Conservation (phyloP, 2,888 invertebrate species). For the Bellardia bayeri region DNA sequence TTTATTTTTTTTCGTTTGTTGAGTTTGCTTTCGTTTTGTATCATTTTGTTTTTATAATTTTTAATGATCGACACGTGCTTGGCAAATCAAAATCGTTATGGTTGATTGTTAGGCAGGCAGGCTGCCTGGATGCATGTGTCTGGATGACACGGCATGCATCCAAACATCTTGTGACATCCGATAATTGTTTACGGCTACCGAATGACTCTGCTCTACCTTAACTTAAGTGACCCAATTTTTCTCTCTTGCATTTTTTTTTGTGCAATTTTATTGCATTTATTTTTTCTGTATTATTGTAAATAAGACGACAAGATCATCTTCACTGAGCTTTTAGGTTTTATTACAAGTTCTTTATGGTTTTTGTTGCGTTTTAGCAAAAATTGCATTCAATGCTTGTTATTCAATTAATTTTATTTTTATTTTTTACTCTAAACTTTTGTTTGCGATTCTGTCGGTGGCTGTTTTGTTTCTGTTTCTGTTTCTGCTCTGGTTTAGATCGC, state of each 20-base stretch:
- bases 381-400: constrained; percentile 72
- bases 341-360: constrained; percentile 20
- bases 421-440: constrained; percentile 25
- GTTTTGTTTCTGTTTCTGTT: constrained; percentile 7
- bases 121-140: constrained; percentile 24
- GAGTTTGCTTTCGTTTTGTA: constrained; percentile 46
- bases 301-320: constrained; percentile 66
- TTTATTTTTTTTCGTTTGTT: background rate
- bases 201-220: constrained; percentile 43
- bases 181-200: constrained; percentile 46
- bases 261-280: constrained; percentile 48
- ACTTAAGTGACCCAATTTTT: constrained; percentile 66
- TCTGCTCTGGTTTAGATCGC: constrained; percentile 39
- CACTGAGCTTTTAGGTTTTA: constrained; percentile 55
- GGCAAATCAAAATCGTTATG: constrained; percentile 69
- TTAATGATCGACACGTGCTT: constrained; percentile 72
- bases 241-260: constrained; percentile 25
- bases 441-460: background rate
- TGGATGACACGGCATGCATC: constrained; percentile 46
- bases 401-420: constrained; percentile 68
- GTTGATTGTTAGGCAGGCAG: constrained; percentile 6
- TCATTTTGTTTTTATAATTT: constrained; percentile 55
- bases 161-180: constrained; percentile 55
- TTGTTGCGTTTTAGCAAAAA: constrained; percentile 47
- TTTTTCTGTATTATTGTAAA: constrained; percentile 22